Percentiles rank a stretch among this genome's conserved stretches.
Evolutionary conservation across 2,888 invertebrate genomes (phyloP).

Genomic region (Andrena minutula): DNA sequence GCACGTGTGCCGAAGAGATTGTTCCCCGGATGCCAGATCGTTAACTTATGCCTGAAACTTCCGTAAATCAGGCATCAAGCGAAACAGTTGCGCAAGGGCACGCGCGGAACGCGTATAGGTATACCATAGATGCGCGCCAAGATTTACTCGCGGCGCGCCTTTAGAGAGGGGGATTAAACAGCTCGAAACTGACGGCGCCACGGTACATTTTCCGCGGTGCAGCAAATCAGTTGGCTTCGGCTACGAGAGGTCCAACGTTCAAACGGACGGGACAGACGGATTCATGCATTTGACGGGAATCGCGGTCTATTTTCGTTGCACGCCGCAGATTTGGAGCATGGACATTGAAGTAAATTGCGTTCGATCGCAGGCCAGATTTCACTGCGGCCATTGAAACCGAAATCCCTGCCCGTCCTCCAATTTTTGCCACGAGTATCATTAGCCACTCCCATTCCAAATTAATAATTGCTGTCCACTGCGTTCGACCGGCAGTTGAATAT

Average conservation of each 20-base stretch:
- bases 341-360: constrained; percentile 44
- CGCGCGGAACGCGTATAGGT: too few species aligned
- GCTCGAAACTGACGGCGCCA: background rate
- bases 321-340: constrained; percentile 38
- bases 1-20: background rate
- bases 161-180: background rate
- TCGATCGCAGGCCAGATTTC: constrained; percentile 35
- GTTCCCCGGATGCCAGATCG: too few species aligned
- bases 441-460: too few species aligned
- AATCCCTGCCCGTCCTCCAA: too few species aligned
- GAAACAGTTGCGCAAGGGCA: too few species aligned
- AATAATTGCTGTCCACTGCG: too few species aligned
- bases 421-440: too few species aligned
- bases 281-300: constrained; percentile 32
- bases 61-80: too few species aligned
- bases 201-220: background rate
- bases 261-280: background rate
- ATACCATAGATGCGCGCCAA: background rate
- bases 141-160: background rate
- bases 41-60: too few species aligned
- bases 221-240: background rate
- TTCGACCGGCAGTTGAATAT: too few species aligned
- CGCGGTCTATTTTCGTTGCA: constrained; percentile 42
- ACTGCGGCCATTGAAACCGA: background rate
- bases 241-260: constrained; percentile 10